These are phyloP conservation scores for Orchestia grillus DNA, from an alignment of 1,140 invertebrate species.

Conservation along the genomic window DNA sequence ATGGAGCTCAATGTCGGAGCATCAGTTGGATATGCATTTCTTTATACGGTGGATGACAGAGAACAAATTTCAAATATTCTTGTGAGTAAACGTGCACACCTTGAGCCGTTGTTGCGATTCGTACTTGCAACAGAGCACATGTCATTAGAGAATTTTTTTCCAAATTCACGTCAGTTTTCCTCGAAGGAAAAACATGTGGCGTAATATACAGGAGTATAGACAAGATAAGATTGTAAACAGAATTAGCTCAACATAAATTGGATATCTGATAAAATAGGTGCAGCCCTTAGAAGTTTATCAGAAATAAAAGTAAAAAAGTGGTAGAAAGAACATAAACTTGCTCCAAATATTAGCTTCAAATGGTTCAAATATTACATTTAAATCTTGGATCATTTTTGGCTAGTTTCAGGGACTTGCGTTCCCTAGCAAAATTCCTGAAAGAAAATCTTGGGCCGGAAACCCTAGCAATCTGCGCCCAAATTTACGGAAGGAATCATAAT, in stretches of 20 bases:
- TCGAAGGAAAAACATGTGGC: no score
- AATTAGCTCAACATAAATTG: background rate
- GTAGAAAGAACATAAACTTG: background rate
- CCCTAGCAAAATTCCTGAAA: background rate
- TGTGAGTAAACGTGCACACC: background rate
- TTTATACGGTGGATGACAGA: background rate
- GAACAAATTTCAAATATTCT: background rate
- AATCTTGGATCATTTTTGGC: background rate
- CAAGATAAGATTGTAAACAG: no score
- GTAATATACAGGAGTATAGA: no score
- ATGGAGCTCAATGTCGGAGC: background rate
- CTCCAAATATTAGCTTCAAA: background rate
- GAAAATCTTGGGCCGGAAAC: slow-evolving; percentile 12
- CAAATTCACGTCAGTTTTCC: no score
- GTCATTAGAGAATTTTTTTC: background rate
- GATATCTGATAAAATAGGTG: background rate
- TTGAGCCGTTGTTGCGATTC: background rate
- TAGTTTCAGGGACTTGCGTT: background rate
- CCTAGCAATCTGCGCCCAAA: slow-evolving; percentile 30
- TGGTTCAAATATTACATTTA: background rate
- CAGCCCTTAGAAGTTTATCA: background rate
- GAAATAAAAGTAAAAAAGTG: background rate
- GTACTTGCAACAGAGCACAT: background rate
- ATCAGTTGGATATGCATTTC: background rate
- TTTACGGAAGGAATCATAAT: slow-evolving; percentile 51